These are phyloP conservation scores for Amblyopsis hoosieri DNA, from an alignment of 2,797 vertebrate genomes.

Conservation along the genomic window DNA sequence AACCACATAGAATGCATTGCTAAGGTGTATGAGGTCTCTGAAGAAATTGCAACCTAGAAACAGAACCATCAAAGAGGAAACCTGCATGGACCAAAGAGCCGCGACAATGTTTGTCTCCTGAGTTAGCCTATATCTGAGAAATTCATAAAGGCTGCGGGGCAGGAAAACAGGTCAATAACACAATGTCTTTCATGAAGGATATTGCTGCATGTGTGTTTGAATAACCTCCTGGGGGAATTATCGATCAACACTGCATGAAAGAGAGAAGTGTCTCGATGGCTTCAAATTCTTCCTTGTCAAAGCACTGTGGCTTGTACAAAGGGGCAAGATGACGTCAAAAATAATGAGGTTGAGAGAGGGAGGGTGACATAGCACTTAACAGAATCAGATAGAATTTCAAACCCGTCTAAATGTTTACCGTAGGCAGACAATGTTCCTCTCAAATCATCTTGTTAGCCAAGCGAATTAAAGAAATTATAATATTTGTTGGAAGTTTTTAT, in stretches of 20 bases:
- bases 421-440: too few relatives aligned
- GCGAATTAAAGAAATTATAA: too few relatives aligned
- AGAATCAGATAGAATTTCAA: too few relatives aligned
- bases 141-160: slow-evolving; percentile 66
- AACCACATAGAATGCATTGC: slow-evolving; percentile 14
- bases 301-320: too few relatives aligned
- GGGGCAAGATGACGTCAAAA: too few relatives aligned
- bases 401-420: too few relatives aligned
- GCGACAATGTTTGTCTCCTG: slow-evolving; percentile 56
- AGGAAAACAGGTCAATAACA: slow-evolving; percentile 76
- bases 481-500: too few relatives aligned
- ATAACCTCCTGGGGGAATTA: slow-evolving; percentile 70
- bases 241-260: slow-evolving; percentile 67
- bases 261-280: background rate
- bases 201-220: slow-evolving; percentile 73
- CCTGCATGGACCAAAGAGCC: slow-evolving; percentile 45
- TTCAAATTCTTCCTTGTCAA: too few relatives aligned
- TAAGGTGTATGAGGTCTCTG: slow-evolving; percentile 19
- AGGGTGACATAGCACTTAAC: slow-evolving; percentile 9
- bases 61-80: slow-evolving; percentile 41
- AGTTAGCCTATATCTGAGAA: slow-evolving; percentile 61
- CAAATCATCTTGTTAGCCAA: too few relatives aligned
- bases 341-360: background rate
- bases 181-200: slow-evolving; percentile 69
- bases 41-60: slow-evolving; percentile 40